These are phyloP conservation scores for Formica exsecta DNA, from an alignment of 1,140 invertebrate species.

Conservation along the genomic window DNA sequence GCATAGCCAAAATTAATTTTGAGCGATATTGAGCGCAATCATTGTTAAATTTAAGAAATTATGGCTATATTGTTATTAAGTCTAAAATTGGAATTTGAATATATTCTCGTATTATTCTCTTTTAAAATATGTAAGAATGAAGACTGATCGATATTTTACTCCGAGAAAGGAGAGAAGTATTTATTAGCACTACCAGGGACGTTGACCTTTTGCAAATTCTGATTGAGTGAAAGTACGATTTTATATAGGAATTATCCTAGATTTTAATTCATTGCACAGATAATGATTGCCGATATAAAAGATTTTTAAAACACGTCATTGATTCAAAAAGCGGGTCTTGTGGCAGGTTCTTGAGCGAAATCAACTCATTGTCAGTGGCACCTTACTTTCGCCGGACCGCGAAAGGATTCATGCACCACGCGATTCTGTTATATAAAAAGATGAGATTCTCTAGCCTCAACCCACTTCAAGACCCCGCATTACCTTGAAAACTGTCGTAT, in stretches of 20 bases:
- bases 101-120: not conserved
- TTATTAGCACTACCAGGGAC: not conserved
- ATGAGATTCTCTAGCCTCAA: slow-evolving; percentile 78
- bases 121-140: not conserved
- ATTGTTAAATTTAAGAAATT: not conserved
- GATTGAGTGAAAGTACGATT: slow-evolving; percentile 9
- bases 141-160: not conserved
- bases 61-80: not conserved
- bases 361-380: slow-evolving; percentile 25
- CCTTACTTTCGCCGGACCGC: slow-evolving; percentile 51
- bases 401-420: slow-evolving; percentile 67
- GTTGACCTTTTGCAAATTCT: not conserved
- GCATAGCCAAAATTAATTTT: not conserved
- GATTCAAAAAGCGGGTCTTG: not conserved
- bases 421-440: slow-evolving; percentile 76
- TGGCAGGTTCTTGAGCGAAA: slow-evolving; percentile 12
- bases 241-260: not conserved
- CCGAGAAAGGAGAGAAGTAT: not conserved
- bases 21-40: not conserved
- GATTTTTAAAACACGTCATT: not conserved
- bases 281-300: not conserved
- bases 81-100: not conserved
- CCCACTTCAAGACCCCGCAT: slow-evolving; percentile 77
- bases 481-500: slow-evolving; percentile 73
- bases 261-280: not conserved